Evolutionary conservation across 2,888 invertebrate species (phyloP), one percentile per base, ranked within the genome.

Genomic region (Pristionchus exspectatus): DNA sequence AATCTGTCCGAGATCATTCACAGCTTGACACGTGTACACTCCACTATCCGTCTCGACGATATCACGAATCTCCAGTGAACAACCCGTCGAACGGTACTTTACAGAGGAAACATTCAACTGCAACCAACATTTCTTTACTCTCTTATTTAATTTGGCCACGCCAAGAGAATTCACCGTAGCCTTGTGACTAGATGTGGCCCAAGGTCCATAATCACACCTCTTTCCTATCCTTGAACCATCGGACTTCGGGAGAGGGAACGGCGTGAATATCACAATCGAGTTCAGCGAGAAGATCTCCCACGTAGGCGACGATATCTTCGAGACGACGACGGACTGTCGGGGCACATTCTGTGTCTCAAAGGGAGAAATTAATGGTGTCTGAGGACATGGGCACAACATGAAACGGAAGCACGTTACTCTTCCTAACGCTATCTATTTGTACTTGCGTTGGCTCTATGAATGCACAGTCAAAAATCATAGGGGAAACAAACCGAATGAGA

Each of bases 31-130:
- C 90, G 96, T 96, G 95, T 98, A 98, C 95, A 96, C 96, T 89
- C 98, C 98, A 93, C 97, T 97, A 96, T 98, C 97, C 96, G 98
- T 97, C 24, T 97, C 97, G 94, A 97, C 97, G 88, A 97, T 97
- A 96, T 98, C 97, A 92, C 97, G 96, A 21, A 89, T 66, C 83
- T 91, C 92, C 92, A 98, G 96, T 95, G 97, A 97, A 95, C 92
- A 92, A 24, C 92, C 95, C 90, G 94, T 95, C 90, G 95, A 93
- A 44, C 93, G 94, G 92, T 95, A 95, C 91, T 95, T 95, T 81
- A 93, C 92, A 14, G 94, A 94, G 54, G 94, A 93, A 63, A 93
- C 89, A 16, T 88, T 90, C 9, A 95, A 90, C 66, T 95, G 21
- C 30, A 89, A 44, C 0, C 1, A 56, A 88, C 14, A 77, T 33